Conservation (phyloP, 2,888 invertebrate species). For the Nomada fucata region DNA sequence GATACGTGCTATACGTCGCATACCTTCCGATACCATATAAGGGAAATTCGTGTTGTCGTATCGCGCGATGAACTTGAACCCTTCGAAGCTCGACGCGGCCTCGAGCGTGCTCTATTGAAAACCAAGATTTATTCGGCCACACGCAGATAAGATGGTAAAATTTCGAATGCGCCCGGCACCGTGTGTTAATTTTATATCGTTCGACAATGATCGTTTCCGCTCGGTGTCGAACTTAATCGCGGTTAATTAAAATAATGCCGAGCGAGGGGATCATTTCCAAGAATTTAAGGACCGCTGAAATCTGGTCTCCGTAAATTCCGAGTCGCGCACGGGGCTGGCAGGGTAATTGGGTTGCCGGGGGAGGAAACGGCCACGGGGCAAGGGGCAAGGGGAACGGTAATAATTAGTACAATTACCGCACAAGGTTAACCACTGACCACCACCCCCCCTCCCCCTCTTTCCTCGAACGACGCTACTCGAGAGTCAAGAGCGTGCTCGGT, state of each 20-base stretch:
- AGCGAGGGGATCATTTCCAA: conserved; percentile 48
- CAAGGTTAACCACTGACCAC: conserved; percentile 81
- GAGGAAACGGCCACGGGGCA: conserved; percentile 66
- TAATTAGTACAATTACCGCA: conserved; percentile 83
- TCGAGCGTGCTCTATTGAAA: neutral
- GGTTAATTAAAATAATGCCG: conserved; percentile 33
- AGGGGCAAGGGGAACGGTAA: conserved; percentile 74
- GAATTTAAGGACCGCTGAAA: conserved; percentile 69
- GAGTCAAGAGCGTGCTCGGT: conserved; percentile 81
- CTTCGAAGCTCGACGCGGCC: neutral
- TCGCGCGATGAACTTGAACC: neutral
- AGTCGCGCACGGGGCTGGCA: conserved; percentile 50
- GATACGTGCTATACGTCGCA: too few species aligned
- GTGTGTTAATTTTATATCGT: neutral
- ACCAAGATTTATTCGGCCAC: neutral
- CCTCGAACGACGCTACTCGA: conserved; percentile 72
- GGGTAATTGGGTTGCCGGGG: conserved; percentile 65
- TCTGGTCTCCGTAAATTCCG: conserved; percentile 60
- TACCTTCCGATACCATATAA: neutral
- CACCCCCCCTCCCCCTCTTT: conserved; percentile 64
- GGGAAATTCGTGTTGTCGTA: neutral
- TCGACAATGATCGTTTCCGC: neutral
- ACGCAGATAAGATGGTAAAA: conserved; percentile 6
- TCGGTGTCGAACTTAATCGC: conserved; percentile 5
- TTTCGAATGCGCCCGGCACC: neutral